These are phyloP conservation scores for Melinaea menophilus DNA, from an alignment of 2,888 invertebrate genomes.

Conservation along the genomic window DNA sequence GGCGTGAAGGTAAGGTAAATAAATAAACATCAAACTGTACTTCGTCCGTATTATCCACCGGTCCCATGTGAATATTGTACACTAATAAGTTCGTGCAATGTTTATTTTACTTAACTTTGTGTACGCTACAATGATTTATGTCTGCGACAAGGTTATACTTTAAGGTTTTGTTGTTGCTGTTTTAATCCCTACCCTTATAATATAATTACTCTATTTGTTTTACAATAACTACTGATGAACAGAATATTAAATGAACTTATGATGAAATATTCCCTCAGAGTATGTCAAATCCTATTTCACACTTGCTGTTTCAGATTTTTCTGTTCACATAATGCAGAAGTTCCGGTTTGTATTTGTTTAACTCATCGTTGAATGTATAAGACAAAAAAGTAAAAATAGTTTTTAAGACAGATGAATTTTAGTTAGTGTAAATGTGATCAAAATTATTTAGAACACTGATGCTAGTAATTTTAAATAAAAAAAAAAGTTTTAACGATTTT, in stretches of 20 bases:
- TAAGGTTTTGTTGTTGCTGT: conserved; percentile 12
- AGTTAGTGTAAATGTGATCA: conserved; percentile 26
- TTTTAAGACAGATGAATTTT: conserved; percentile 32
- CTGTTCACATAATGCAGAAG: not conserved
- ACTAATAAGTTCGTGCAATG: too few species aligned
- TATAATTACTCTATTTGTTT: conserved; percentile 8
- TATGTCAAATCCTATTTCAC: not conserved
- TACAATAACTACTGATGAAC: conserved; percentile 2
- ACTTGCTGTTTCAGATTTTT: not conserved
- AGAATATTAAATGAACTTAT: not conserved
- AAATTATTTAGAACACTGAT: conserved; percentile 30
- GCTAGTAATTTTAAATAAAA: conserved; percentile 19
- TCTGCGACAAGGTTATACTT: conserved; percentile 41
- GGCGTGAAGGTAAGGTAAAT: too few species aligned
- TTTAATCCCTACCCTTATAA: conserved; percentile 10
- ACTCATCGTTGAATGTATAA: conserved; percentile 28
- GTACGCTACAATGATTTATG: conserved; percentile 67
- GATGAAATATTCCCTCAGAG: not conserved
- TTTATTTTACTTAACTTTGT: conserved; percentile 67
- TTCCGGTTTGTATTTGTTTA: conserved; percentile 19
- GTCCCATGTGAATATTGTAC: too few species aligned
- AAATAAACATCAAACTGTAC: too few species aligned
- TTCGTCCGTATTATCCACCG: too few species aligned
- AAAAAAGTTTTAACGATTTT: not conserved
- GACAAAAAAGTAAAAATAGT: conserved; percentile 31